Evolutionary conservation across 2,888 invertebrate genomes (phyloP).

Genomic region (Embidobia sp.): DNA sequence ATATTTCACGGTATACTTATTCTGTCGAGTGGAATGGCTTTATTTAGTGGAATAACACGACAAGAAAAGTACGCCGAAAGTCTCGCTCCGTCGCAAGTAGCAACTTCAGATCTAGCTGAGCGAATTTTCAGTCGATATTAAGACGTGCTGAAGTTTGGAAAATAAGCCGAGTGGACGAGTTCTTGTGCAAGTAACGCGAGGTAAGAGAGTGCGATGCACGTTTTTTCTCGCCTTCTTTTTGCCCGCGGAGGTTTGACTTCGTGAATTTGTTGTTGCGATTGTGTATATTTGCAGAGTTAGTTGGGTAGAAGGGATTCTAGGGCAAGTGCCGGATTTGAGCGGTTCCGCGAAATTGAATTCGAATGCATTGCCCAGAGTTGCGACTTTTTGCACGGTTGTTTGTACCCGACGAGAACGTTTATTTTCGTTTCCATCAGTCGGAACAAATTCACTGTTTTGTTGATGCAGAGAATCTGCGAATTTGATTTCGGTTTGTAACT

Average conservation of each 20-base stretch:
- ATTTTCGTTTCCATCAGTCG: background rate
- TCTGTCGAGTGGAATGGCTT: too few relatives aligned
- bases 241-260: too few relatives aligned
- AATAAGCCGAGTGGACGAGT: background rate
- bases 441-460: background rate
- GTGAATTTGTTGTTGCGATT: too few relatives aligned
- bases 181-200: background rate
- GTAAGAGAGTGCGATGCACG: background rate
- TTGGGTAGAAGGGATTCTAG: too few relatives aligned
- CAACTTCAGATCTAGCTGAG: background rate
- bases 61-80: background rate
- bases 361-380: too few relatives aligned
- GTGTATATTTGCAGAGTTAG: too few relatives aligned
- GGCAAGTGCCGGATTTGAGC: too few relatives aligned
- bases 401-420: background rate
- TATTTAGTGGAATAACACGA: background rate
- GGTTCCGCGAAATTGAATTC: too few relatives aligned
- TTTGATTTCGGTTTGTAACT: background rate
- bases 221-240: too few relatives aligned
- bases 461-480: background rate
- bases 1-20: slow-evolving; percentile 2
- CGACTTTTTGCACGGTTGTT: background rate
- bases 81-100: background rate
- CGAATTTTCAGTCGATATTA: slow-evolving; percentile 4
- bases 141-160: background rate